phyloP scores from a whole-genome alignment of 2,113 vertebrate genomes.

The Seriola dumerili region DNA sequence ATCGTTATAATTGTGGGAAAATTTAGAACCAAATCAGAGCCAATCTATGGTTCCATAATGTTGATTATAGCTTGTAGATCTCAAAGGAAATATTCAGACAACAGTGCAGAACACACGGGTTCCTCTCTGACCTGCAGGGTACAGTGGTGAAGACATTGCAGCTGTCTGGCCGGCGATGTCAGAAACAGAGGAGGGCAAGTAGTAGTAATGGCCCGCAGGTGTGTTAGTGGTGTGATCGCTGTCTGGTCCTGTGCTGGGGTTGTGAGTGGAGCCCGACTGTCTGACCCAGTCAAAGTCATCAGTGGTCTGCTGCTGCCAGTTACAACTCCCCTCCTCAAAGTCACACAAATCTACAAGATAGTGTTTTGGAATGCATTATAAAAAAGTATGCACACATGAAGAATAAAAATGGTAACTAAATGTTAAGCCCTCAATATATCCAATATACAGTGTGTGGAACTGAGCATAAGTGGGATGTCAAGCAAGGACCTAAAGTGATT shows the following conservation, averaged over 20 bases:
- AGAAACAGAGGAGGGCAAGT: slow-evolving; percentile 64
- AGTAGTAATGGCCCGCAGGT: slow-evolving; percentile 75
- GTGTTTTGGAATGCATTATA: not conserved
- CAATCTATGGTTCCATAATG: no score
- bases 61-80: not conserved
- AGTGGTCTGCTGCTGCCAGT: slow-evolving; percentile 74
- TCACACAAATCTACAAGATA: slow-evolving; percentile 77
- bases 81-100: not conserved
- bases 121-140: slow-evolving; percentile 74
- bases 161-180: slow-evolving; percentile 66
- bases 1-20: not conserved
- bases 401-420: not conserved
- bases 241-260: slow-evolving; percentile 73
- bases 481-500: no score
- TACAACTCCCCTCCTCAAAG: slow-evolving; percentile 82
- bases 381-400: not conserved
- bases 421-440: not conserved
- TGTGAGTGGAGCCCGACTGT: slow-evolving; percentile 61
- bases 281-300: slow-evolving; percentile 78
- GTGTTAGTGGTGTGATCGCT: slow-evolving; percentile 84
- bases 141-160: slow-evolving; percentile 76
- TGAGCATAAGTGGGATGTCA: not conserved
- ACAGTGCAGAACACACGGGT: not conserved
- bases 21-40: not conserved
- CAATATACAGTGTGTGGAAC: not conserved